Evolutionary conservation across 2,113 vertebrate species (phyloP).

Genomic region (Glareola pratincola): DNA sequence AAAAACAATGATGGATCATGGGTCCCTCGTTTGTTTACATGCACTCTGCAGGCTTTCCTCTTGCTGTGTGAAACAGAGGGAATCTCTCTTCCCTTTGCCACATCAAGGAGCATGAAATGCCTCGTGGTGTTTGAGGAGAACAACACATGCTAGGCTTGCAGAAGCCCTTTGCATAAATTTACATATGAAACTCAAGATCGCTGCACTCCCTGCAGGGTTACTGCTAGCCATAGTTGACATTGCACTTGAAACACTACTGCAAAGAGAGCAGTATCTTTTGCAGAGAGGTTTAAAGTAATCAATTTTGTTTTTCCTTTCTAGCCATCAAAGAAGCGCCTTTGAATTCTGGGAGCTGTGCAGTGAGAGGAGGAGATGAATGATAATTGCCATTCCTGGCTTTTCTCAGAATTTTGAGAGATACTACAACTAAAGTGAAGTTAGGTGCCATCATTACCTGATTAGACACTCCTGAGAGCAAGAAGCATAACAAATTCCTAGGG

Average conservation of each 20-base stretch:
- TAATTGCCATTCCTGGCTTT: constrained; percentile 13
- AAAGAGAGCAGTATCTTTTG: constrained; percentile 28
- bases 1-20: background rate
- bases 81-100: constrained; percentile 28
- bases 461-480: background rate
- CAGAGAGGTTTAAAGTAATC: constrained; percentile 61
- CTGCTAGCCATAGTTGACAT: constrained; percentile 53
- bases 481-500: background rate
- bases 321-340: constrained; percentile 24
- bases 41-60: background rate
- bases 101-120: constrained; percentile 31
- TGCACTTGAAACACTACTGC: constrained; percentile 50
- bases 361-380: constrained; percentile 6
- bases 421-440: background rate
- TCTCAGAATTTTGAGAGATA: background rate
- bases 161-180: constrained; percentile 73
- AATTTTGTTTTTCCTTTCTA: constrained; percentile 57
- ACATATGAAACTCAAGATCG: constrained; percentile 57
- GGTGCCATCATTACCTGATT: background rate
- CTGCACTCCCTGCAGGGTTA: constrained; percentile 55
- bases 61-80: background rate
- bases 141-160: constrained; percentile 34
- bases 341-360: background rate
- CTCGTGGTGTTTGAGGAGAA: constrained; percentile 45
- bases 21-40: background rate